Conservation (phyloP, 2,113 vertebrate species). For the Thunnus maccoyii region DNA sequence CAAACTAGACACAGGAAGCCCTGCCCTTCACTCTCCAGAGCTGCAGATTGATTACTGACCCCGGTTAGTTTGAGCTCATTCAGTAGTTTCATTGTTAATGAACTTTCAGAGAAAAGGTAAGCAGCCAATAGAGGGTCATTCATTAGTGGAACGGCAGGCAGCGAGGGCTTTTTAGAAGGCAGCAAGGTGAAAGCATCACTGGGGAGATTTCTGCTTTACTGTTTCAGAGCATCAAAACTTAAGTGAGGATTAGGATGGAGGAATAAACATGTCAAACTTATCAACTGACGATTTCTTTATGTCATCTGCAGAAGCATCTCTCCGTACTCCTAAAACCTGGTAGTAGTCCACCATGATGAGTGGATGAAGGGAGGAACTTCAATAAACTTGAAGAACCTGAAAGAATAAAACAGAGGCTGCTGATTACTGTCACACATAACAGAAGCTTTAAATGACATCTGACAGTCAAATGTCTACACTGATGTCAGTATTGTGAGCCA, state of each 20-base stretch:
- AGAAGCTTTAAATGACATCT: neutral
- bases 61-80: too few relatives aligned
- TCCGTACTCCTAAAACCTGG: constrained; percentile 92
- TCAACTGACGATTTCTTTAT: constrained; percentile 97
- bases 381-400: constrained; percentile 38
- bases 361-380: constrained; percentile 36
- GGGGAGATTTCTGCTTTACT: neutral
- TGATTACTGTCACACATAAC: neutral
- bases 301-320: constrained; percentile 91
- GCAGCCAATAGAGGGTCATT: too few relatives aligned
- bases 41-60: too few relatives aligned
- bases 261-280: neutral
- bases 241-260: too few relatives aligned
- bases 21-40: too few relatives aligned
- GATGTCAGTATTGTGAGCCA: neutral
- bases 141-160: too few relatives aligned
- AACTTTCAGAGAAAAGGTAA: too few relatives aligned
- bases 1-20: too few relatives aligned
- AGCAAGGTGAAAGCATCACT: neutral
- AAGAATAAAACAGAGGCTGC: neutral
- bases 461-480: neutral
- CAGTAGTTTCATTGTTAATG: too few relatives aligned
- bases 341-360: constrained; percentile 97
- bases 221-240: neutral
- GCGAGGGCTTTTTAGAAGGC: neutral